Conservation (phyloP, 2,797 vertebrate genomes). For the Iguana delicatissima region DNA sequence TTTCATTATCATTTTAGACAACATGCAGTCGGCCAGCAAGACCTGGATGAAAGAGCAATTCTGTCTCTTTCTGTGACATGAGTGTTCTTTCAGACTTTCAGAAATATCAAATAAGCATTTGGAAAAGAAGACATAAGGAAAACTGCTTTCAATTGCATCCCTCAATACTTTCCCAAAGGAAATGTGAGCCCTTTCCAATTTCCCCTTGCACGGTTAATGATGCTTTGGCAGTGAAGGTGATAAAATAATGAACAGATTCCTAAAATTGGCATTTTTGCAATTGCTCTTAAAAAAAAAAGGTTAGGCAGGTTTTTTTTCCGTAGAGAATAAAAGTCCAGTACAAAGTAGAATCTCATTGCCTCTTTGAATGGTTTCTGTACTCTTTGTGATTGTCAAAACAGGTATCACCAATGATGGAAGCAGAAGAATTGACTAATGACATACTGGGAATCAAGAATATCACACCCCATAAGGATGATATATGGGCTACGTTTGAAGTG, state of each 20-base stretch:
- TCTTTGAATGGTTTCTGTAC: constrained; percentile 19
- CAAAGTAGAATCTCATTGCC: accelerated
- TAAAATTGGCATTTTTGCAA: background rate
- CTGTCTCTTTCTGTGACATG: background rate
- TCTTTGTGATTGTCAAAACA: constrained; percentile 66
- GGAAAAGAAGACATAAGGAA: background rate
- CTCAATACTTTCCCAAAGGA: background rate
- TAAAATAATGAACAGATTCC: constrained; percentile 12
- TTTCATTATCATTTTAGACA: constrained; percentile 30
- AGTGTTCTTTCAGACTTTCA: background rate
- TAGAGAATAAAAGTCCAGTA: background rate
- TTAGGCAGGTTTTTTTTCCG: background rate
- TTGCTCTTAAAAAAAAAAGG: background rate
- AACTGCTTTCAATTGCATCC: background rate
- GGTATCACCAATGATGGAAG: constrained; percentile 91
- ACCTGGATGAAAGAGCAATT: background rate
- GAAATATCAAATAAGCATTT: background rate
- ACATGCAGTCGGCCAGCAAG: background rate
- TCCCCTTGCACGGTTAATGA: constrained; percentile 26
- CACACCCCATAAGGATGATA: constrained; percentile 78
- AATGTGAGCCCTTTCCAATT: background rate
- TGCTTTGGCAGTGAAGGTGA: constrained; percentile 4
- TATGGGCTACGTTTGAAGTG: constrained; percentile 93
- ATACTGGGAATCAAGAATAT: constrained; percentile 88
- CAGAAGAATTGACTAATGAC: constrained; percentile 87